Evolutionary conservation across 2,888 invertebrate species (phyloP), one percentile per base, ranked within the genome.

Genomic region (Agrochola lychnidis): DNA sequence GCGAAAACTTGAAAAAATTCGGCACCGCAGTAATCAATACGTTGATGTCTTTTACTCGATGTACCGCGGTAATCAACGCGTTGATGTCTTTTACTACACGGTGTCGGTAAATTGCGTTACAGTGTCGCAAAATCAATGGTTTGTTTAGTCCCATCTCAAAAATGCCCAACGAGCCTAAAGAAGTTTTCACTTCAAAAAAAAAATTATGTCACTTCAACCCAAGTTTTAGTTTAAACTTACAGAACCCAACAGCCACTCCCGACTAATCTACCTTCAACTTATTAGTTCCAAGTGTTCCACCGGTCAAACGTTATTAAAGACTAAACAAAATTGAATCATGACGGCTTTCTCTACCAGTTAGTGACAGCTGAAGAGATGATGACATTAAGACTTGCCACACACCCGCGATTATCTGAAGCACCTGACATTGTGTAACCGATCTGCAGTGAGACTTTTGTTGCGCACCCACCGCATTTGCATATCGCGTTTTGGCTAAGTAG

Each of bases 261-360:
- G 40, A 67, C 61, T 56, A 63, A 70, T 71, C 25, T 40, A 76
- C 68, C 79, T 77, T 70, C 67, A 78, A 79, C 70, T 76, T 53
- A 78, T 73, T 70, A 79, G 77, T 78, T 81, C 68, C 83, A 84
- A 36, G 22, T 53, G n/a, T 16, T 36, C 6, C 16, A 76, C 53
- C 82, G 83, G 83, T 78, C 87, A 85, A 83, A 80, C 78, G 71
- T 83, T 85, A 78, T 73, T 63, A 87, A 76, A 85, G 73, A 79
- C 83, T 86, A 85, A 87, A 87, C 83, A 76, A 89, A 91, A 92
- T 92, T 91, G 87, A 91, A 91, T 86, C 89, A 86, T 86, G 77
- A 75, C 88, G 78, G 88, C 93, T 94, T 92, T 94, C 93, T 91
- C 92, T 84, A 88, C 91, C 89, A 89, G 78, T 89, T 89, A 87